These are phyloP conservation scores for Epiblema foenella DNA, from an alignment of 2,888 invertebrate species.

Conservation along the genomic window DNA sequence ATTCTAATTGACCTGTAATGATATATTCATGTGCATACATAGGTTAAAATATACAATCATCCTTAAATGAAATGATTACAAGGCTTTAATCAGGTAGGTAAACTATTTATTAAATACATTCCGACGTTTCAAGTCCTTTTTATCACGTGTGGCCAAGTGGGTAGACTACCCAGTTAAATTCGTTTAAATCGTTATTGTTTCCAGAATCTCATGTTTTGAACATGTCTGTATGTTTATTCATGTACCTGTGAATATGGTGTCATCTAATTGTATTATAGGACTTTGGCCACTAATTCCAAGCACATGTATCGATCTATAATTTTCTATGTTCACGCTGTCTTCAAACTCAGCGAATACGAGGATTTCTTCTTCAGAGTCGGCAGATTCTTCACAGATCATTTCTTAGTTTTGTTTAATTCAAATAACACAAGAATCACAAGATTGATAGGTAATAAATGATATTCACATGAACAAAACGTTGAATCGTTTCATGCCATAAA, in stretches of 20 bases:
- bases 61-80: too few relatives aligned
- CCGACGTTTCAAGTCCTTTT: too few relatives aligned
- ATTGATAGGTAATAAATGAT: background rate
- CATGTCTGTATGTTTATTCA: background rate
- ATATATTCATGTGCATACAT: background rate
- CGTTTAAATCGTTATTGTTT: too few relatives aligned
- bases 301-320: slow-evolving; percentile 80
- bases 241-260: slow-evolving; percentile 86
- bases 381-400: slow-evolving; percentile 38
- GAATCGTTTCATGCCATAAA: too few relatives aligned
- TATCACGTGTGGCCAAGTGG: too few relatives aligned
- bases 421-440: background rate
- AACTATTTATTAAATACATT: too few relatives aligned
- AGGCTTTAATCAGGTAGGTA: too few relatives aligned
- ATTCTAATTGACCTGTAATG: slow-evolving; percentile 86
- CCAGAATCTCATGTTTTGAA: background rate
- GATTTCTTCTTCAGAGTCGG: slow-evolving; percentile 84
- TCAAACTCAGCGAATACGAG: slow-evolving; percentile 86
- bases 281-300: slow-evolving; percentile 86
- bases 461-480: background rate
- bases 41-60: too few relatives aligned
- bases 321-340: slow-evolving; percentile 78
- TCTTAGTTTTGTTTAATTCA: slow-evolving; percentile 9
- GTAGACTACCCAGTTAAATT: too few relatives aligned
- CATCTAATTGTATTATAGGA: slow-evolving; percentile 88